Percentiles rank a stretch among this genome's conserved stretches.
Evolutionary conservation across 1,140 invertebrate genomes (phyloP).

Genomic region (Yoshiicerus persimilis): DNA sequence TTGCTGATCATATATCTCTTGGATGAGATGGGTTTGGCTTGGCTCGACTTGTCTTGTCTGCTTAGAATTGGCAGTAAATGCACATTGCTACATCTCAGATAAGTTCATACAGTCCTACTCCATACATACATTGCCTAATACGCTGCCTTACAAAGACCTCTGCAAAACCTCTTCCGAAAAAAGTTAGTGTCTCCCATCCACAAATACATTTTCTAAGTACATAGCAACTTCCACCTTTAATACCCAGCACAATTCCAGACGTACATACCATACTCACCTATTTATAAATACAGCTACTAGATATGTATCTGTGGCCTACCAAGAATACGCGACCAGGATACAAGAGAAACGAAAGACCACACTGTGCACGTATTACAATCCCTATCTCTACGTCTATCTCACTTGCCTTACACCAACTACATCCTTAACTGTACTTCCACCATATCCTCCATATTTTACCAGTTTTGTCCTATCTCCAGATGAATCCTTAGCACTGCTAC

Average conservation of each 20-base stretch:
- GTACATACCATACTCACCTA: neutral
- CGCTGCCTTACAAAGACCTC: neutral
- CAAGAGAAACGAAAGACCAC: neutral
- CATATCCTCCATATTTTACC: no score
- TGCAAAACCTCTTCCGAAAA: neutral
- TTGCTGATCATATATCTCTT: constrained; percentile 37
- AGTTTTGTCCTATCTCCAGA: no score
- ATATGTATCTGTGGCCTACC: neutral
- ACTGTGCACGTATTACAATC: no score
- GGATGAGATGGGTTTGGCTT: neutral
- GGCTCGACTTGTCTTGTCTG: neutral
- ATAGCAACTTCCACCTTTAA: neutral
- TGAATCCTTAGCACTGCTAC: no score
- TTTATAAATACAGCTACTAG: neutral
- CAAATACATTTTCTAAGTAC: neutral
- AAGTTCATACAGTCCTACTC: neutral
- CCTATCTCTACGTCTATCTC: no score
- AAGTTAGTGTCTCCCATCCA: neutral
- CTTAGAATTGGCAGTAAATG: neutral
- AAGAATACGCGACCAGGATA: no score
- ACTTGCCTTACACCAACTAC: no score
- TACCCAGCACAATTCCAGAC: neutral
- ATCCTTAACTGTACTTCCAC: no score
- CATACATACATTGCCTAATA: neutral
- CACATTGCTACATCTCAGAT: neutral